These are phyloP conservation scores for Xenops minutus DNA, from an alignment of 2,797 vertebrate species.

Conservation along the genomic window DNA sequence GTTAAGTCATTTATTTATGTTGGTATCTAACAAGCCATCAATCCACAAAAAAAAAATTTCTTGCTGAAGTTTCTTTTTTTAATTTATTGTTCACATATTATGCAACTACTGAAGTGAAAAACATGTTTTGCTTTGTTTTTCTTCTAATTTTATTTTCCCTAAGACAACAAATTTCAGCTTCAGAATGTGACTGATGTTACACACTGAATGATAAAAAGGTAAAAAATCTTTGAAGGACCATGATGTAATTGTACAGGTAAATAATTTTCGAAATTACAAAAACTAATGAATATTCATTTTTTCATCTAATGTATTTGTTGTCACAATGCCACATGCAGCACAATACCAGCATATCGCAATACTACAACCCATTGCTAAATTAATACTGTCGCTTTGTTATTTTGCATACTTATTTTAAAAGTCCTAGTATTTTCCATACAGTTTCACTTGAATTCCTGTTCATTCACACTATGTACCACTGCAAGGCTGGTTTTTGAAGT, in stretches of 20 bases:
- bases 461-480: background rate
- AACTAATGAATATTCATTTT: background rate
- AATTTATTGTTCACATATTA: background rate
- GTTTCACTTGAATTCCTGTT: background rate
- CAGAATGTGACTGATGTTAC: background rate
- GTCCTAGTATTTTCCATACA: background rate
- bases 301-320: background rate
- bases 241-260: background rate
- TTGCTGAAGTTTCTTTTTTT: background rate
- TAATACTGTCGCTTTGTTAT: background rate
- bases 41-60: background rate
- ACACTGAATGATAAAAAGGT: background rate
- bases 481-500: background rate
- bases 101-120: conserved; percentile 17
- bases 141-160: background rate
- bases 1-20: background rate
- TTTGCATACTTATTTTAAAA: background rate
- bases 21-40: background rate
- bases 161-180: background rate
- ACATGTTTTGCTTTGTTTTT: background rate
- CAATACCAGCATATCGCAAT: background rate
- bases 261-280: background rate
- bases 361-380: background rate
- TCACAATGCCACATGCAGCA: background rate
- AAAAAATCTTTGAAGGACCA: background rate